phyloP scores from a whole-genome alignment of 2,888 invertebrate genomes.

The Drosophila kuntzei region DNA sequence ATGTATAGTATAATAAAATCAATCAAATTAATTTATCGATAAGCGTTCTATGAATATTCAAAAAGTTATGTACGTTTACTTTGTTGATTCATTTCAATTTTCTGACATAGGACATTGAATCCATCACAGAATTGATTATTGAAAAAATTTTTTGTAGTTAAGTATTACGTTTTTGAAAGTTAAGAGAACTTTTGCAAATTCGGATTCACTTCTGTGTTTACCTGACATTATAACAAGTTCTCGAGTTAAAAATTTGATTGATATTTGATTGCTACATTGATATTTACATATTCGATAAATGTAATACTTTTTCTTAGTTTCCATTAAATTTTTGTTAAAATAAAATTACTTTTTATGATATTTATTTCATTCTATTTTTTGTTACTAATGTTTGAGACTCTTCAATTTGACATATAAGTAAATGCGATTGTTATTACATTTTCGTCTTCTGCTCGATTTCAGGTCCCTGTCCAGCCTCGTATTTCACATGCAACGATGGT shows the following conservation, averaged over 20 bases:
- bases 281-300: not conserved
- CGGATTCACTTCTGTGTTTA: too few relatives aligned
- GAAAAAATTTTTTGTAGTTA: too few relatives aligned
- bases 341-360: not conserved
- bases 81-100: too few relatives aligned
- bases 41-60: not conserved
- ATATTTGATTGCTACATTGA: too few relatives aligned
- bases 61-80: too few relatives aligned
- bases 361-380: not conserved
- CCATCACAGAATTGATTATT: too few relatives aligned
- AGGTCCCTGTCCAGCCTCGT: slow-evolving; percentile 82
- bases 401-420: slow-evolving; percentile 18
- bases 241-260: too few relatives aligned
- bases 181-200: too few relatives aligned
- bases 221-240: too few relatives aligned
- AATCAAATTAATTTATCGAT: slow-evolving; percentile 4
- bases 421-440: slow-evolving; percentile 32
- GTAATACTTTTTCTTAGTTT: not conserved
- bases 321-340: not conserved
- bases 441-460: slow-evolving; percentile 56
- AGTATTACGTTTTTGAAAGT: too few relatives aligned
- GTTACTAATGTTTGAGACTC: not conserved
- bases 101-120: too few relatives aligned
- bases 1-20: slow-evolving; percentile 7
- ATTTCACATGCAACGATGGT: slow-evolving; percentile 85